phyloP scores from a whole-genome alignment of 30 jellyfish, hydroid and myxozoan genomes.

The Aurelia sp. region DNA sequence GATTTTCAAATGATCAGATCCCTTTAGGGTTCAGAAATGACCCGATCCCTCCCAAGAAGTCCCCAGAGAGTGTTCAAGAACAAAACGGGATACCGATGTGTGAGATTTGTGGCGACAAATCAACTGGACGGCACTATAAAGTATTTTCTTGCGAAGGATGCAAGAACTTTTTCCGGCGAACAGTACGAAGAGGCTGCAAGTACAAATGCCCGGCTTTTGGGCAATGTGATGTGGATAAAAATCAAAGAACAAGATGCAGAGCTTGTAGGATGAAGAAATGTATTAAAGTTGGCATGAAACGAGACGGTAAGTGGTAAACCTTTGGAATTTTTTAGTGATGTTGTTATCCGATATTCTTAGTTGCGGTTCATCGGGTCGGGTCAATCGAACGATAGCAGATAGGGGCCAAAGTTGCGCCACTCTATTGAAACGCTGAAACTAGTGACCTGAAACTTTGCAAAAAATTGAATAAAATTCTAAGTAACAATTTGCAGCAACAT shows the following conservation, averaged over 20 bases:
- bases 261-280: conserved; percentile 96
- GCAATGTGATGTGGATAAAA: conserved; percentile 91
- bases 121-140: conserved; percentile 95
- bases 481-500: no score
- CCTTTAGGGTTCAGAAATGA: conserved; percentile 12
- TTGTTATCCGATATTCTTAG: not conserved
- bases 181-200: conserved; percentile 86
- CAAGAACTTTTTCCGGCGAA: conserved; percentile 95
- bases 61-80: conserved; percentile 49
- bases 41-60: conserved; percentile 7
- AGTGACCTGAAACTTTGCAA: no score
- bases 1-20: conserved; percentile 36
- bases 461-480: no score
- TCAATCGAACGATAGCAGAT: not conserved
- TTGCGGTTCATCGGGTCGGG: conserved; percentile 38
- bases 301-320: conserved; percentile 70
- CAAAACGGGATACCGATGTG: conserved; percentile 58
- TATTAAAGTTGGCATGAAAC: conserved; percentile 90
- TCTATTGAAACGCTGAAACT: no score
- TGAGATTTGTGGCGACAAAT: conserved; percentile 88
- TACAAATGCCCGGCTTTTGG: conserved; percentile 98
- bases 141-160: conserved; percentile 98
- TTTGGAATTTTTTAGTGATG: not conserved
- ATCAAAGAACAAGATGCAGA: conserved; percentile 94
- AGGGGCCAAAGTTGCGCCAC: conserved; percentile 38